phyloP scores from a whole-genome alignment of 2,888 invertebrate genomes.

The Rotaria macrura region DNA sequence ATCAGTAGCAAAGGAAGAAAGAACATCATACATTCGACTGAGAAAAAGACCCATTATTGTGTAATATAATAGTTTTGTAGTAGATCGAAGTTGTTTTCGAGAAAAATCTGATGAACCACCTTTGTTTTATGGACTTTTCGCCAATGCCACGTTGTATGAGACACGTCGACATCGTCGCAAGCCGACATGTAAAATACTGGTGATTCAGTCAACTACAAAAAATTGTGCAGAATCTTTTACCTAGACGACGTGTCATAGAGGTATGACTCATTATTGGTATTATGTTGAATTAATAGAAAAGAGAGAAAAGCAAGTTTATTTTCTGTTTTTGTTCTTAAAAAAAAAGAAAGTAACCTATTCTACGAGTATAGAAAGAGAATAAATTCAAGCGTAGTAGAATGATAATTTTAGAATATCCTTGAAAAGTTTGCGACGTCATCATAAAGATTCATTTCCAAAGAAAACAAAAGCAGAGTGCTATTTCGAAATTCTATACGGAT shows the following conservation, averaged over 20 bases:
- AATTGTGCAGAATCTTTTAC: neutral
- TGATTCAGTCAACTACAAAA: neutral
- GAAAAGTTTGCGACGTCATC: no score
- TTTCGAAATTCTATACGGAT: no score
- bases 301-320: neutral
- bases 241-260: neutral
- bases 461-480: no score
- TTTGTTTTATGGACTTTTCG: neutral
- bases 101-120: neutral
- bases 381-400: no score
- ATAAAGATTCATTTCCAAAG: no score
- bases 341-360: neutral
- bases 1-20: neutral
- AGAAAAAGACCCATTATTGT: neutral
- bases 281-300: neutral
- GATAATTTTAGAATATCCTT: no score
- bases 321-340: neutral
- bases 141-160: neutral
- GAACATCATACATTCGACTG: neutral
- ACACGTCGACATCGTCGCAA: neutral
- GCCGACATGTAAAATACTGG: neutral
- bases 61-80: neutral
- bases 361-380: no score
- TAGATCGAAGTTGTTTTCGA: neutral
- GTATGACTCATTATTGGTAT: neutral